Percentiles rank a stretch among this genome's conserved stretches.
Evolutionary conservation across 2,113 vertebrate species (phyloP).

Genomic region (Theristicus caerulescens): DNA sequence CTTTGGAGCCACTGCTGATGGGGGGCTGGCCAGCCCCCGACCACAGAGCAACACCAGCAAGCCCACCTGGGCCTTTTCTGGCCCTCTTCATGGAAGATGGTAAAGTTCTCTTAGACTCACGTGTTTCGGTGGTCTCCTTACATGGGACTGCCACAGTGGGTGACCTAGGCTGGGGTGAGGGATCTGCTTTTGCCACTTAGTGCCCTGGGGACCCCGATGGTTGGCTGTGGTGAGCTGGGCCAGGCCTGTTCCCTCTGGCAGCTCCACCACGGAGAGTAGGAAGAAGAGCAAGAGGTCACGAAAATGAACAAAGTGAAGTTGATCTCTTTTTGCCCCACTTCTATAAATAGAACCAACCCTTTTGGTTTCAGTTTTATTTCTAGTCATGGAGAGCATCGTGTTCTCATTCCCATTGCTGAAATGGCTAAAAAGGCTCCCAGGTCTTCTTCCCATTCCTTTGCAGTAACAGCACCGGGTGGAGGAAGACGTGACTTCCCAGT

Average conservation of each 20-base stretch:
- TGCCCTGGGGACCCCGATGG: accelerated
- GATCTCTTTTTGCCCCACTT: neutral
- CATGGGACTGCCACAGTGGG: neutral
- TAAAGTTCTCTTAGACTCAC: neutral
- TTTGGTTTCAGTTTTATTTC: slow-evolving; percentile 24
- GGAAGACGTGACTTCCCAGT: neutral
- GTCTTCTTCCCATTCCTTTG: neutral
- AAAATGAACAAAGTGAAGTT: neutral
- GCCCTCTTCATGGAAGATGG: neutral
- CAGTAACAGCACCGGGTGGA: neutral
- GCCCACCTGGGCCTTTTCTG: neutral
- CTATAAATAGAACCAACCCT: neutral
- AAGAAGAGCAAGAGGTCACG: neutral
- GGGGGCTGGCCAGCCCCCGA: neutral
- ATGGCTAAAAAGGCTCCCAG: neutral
- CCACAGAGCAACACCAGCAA: neutral
- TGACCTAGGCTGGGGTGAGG: neutral
- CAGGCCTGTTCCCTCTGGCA: neutral
- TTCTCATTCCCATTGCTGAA: neutral
- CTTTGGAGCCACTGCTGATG: neutral
- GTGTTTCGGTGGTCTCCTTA: neutral
- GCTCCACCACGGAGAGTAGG: neutral
- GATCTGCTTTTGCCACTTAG: neutral
- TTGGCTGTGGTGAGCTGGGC: accelerated
- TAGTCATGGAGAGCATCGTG: neutral